Conservation (phyloP, 2,113 vertebrate species). For the Hippocampus guttulatus region DNA sequence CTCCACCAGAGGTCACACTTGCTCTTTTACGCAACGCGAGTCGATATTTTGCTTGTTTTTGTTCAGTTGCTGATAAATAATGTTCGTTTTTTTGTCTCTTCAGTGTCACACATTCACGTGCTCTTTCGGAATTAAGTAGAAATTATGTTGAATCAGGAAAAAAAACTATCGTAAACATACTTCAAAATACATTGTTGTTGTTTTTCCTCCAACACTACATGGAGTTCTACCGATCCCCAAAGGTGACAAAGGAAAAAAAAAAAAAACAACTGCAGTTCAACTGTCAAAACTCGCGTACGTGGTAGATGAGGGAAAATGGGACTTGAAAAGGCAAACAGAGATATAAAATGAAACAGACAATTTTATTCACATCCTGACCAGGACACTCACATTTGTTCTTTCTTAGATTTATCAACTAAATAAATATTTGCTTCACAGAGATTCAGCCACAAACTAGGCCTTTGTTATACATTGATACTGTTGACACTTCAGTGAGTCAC, state of each 20-base stretch:
- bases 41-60: neutral
- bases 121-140: neutral
- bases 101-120: neutral
- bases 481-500: constrained; percentile 37
- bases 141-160: neutral
- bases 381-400: too few species aligned
- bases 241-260: too few species aligned
- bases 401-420: neutral
- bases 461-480: neutral
- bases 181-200: too few species aligned
- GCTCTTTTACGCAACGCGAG: neutral
- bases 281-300: constrained; percentile 47
- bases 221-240: too few species aligned
- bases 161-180: too few species aligned
- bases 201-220: neutral
- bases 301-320: constrained; percentile 2
- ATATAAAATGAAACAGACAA: neutral
- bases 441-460: neutral
- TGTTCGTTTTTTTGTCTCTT: neutral
- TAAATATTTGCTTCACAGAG: neutral
- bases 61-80: too few species aligned
- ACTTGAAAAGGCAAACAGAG: neutral
- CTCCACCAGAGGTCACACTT: constrained; percentile 14
- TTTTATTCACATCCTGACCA: too few species aligned
- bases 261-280: neutral